Base-by-base conservation (phyloP, 1,140 invertebrate species). In the Heliconius nattereri region DNA sequence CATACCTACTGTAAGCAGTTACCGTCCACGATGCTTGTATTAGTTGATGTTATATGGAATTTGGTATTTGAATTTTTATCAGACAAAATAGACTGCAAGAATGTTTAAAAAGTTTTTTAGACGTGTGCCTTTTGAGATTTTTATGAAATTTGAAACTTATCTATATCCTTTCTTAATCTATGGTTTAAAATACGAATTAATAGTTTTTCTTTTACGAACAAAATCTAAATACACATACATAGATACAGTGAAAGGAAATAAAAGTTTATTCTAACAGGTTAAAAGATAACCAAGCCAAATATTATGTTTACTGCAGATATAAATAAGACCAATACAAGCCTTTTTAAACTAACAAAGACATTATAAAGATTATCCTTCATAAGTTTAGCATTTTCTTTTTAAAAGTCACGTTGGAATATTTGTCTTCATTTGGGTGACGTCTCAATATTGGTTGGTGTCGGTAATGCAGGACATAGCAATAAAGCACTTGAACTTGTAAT, bases 401-500 rank as follows among this genome's bases (percentile, higher is more conserved):
- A 87, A 93, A 89, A 92, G 92, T 94, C 92, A 94, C 83, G 85
- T 73, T 83, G 77, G 78, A 85, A 78, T 89, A 94, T 94, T 92
- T 90, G 88, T 94, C 92, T 94, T 94, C 90, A 94, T 93, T 93
- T 78, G 72, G 81, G 81, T 91, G 92, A 94, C 92, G 86, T 91
- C 91, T 92, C 89, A 94, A 92, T 92, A 84, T 84, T 88, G 85
- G 84, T 84, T 72, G 84, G 78, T 85, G 82, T 80, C 40, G 71
- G 71, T 72, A 72, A 37, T 35, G 37, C 71, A 72, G 71, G 71
- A 72, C 71, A 72, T n/a, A 13, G 71, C 71, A 72, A 91, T 86
- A 76, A 76, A 81, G 70, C 78, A 70, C 70, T 78, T 78, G 73
- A 77, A 45, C 79, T 81, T 83, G 76, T 78, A 78, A 81, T 81